Base-by-base conservation (phyloP, 64 coral and sea anemone genomes). In the Stylophora pistillata region DNA sequence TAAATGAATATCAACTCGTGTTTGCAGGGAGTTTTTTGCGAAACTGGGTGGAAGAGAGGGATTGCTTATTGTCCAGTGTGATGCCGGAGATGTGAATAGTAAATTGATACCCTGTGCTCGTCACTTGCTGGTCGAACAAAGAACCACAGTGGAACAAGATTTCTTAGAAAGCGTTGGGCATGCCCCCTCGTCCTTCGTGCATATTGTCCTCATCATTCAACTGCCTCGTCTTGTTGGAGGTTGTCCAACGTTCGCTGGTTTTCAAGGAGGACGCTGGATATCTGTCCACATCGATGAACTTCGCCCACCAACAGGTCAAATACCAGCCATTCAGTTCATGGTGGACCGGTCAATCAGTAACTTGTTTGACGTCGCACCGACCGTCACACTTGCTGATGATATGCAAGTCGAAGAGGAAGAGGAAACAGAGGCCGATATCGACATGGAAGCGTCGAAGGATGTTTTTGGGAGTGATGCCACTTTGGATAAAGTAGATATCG, bases 71-170 rank as follows among this genome's bases (percentile, higher is more conserved):
- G 76, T 94, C 70, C 93, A 94, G 76, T 94, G 93, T 53, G 88
- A 87, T 74, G 89, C 93, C 17, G 93, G 93, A 0, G 88, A 94
- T 80, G 47, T 73, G 11, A 94, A 81, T 47, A 55, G 83, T 56
- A 94, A 90, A 54, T 37, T 94, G 82, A 90, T 94, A 23, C 88
- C 93, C 21, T 94, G 93, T 56, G 87, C 93, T 57, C 93, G 93
- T n/a, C 93, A 94, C 58, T 30, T 94, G 64, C 57, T 94, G 15
- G 82, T 94, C 74, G 93, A 94, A 17, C 88, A 87, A 14, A 83
- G 93, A 25, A 83, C 70, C 34, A 34, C 10, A 41, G 69, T 72
- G 58, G 58, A 62, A 10, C 53, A 90, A 72, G 88, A 90, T 37
- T 60, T 83, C 1, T 3, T n/a, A 30, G 69, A 74, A 29, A 63